Conservation (phyloP, 2,888 invertebrate species). For the Torymus aiolomorphi region DNA sequence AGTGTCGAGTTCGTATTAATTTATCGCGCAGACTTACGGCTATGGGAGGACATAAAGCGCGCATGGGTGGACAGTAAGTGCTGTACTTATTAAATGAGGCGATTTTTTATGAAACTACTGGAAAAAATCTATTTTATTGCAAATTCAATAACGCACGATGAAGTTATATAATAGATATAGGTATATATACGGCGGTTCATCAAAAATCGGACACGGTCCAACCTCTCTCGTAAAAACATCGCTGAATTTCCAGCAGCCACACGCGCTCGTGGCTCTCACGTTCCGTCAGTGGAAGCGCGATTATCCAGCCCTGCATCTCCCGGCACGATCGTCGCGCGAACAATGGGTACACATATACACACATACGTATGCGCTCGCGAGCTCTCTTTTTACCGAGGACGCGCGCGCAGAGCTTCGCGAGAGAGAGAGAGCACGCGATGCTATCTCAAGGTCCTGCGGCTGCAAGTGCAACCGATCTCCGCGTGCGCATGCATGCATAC, state of each 20-base stretch:
- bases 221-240: no score
- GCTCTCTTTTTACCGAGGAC: slow-evolving; percentile 24
- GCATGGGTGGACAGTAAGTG: no score
- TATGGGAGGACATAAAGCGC: no score
- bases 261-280: slow-evolving; percentile 28
- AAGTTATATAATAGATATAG: no score
- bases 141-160: no score
- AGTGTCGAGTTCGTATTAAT: slow-evolving; percentile 40
- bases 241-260: slow-evolving; percentile 40
- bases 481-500: background rate
- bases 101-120: no score
- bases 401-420: background rate
- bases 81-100: no score
- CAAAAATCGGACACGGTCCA: no score
- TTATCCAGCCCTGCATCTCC: slow-evolving; percentile 36
- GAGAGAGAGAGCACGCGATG: slow-evolving; percentile 55
- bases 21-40: background rate
- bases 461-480: slow-evolving; percentile 59
- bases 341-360: slow-evolving; percentile 20
- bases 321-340: slow-evolving; percentile 41
- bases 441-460: slow-evolving; percentile 60
- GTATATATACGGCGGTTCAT: no score
- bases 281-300: slow-evolving; percentile 16
- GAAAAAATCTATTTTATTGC: no score
- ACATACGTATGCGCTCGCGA: background rate